Evolutionary conservation across 2,797 vertebrate species (phyloP), one percentile per base, ranked within the genome.

Genomic region (Strix occidentalis): DNA sequence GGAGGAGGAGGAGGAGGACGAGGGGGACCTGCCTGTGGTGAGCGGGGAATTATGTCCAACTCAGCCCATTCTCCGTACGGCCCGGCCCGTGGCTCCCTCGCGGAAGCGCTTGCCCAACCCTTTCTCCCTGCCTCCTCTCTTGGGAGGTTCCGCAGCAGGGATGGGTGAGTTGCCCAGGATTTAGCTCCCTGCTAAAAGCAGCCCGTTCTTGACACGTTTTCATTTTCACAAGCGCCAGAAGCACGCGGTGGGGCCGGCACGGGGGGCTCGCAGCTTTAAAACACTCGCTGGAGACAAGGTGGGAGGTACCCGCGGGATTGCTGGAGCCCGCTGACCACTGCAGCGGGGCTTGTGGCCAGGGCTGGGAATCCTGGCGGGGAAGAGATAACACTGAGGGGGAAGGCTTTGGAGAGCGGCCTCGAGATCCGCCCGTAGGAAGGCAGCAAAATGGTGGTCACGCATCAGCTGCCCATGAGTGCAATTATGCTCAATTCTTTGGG

Each of bases 11-110:
- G 95, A 95, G 45, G 94, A 96, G 12, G 95, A 96, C 0, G 95
- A 96, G 7, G 87, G 70, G 12, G 87, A 91, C 56, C 23, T 94
- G 96, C 96, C 84, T 0, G 96, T 95, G 96, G 97, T 97, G 87
- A 93, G 97, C 8, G 5, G 16, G 18, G 43, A 18, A 45, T 45
- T 45, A 45, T 45, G 43, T 45, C 43, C 43, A 45, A 16, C 43
- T 18, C 43, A 18, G 6, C 43, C 19, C 7, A 1, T 18, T 10
- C 5, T 11, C 33, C 14, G 12, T 2, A 1, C 0, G 6, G 31
- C 4, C 26, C 3, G 2, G 11, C 5, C 4, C 6, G 6, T 2
- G 12, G 3, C 9, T 23, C 4, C 6, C 25, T 39, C 3, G 1
- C 37, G 72, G n/a, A 2, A 8, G 51, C 11, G 2, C 16, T 46